A percentile compares a stretch with the other conserved stretches of the same genome.
These are phyloP conservation scores for Myripristis murdjan DNA, from an alignment of 2,797 vertebrate species.

Conservation along the genomic window DNA sequence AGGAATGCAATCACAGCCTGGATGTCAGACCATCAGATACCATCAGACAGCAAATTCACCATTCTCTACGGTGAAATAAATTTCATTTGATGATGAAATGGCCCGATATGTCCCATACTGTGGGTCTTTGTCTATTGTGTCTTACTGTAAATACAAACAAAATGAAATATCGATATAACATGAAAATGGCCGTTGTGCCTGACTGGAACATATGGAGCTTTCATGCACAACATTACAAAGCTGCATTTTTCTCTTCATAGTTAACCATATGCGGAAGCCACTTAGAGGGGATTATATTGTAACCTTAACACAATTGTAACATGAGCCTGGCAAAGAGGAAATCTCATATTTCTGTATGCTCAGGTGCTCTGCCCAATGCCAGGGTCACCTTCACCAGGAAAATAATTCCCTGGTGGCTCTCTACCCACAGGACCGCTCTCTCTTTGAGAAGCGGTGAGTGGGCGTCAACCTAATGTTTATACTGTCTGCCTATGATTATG, in stretches of 20 bases:
- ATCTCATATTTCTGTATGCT: conserved; percentile 84
- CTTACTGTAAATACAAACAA: conserved; percentile 1
- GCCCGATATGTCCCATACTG: conserved; percentile 10
- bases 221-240: conserved; percentile 16
- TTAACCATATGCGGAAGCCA: conserved; percentile 25
- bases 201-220: background rate
- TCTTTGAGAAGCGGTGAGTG: conserved; percentile 80
- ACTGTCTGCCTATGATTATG: conserved; percentile 82
- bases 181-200: background rate
- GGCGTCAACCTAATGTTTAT: conserved; percentile 85
- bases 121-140: background rate
- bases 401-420: conserved; percentile 77
- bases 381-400: conserved; percentile 84
- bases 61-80: conserved; percentile 33
- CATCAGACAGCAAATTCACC: conserved; percentile 49
- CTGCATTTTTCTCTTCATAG: background rate
- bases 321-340: conserved; percentile 74
- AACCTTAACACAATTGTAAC: conserved; percentile 77
- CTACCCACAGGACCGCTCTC: conserved; percentile 79
- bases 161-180: background rate
- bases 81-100: conserved; percentile 37
- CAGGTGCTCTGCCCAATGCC: conserved; percentile 79
- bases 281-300: conserved; percentile 61
- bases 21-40: conserved; percentile 58
- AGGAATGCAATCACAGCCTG: conserved; percentile 50